Evolutionary conservation across 1,140 invertebrate genomes (phyloP), one percentile per base, ranked within the genome.

Genomic region (Drosophila equinoxialis): DNA sequence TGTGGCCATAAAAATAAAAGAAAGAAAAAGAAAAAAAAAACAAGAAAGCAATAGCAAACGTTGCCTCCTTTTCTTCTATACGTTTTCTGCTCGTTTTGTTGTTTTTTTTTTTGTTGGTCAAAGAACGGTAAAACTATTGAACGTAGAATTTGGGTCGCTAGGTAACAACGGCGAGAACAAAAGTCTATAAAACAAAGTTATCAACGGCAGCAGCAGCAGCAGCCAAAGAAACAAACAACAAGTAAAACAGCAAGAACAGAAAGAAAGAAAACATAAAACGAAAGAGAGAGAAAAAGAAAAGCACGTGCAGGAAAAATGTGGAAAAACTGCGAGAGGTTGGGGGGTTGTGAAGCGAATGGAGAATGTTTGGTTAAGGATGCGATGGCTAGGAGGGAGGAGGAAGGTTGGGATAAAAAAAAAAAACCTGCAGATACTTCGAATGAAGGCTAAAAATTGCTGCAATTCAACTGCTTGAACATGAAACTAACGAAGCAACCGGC

Each of bases 141-240:
- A 81, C 74, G 70, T 70, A 74, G 79, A 82, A 81, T 81, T 81
- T 81, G 79, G 79, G 79, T 81, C 79, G 79, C 74, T 81, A 82
- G 79, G 79, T 82, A 81, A 81, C 79, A 81, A 76, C 79, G 75
- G 74, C 74, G 79, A 81, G 79, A 81, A 81, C 79, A 81, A 81
- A 81, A 82, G 79, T 81, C 79, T 82, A 81, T 81, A 81, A 81
- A 81, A 82, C 79, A 81, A 81, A 81, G 79, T 81, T 81, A 82
- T 81, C 79, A 81, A 81, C 68, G 57, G 65, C 65, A 68, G 45
- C 65, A 68, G 30, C 45, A n/a, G n/a, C n/a, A 33, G 30, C 42
- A 33, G 62, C 42, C 59, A 41, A 41, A 17, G n/a, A 57, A 58
- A 59, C 51, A 60, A 14, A 60, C 41, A 55, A 63, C 61, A 30